A percentile compares a stretch with the other conserved stretches of the same genome.
phyloP scores from a whole-genome alignment of 1,140 invertebrate genomes.

The Zaprionus lachaisei region DNA sequence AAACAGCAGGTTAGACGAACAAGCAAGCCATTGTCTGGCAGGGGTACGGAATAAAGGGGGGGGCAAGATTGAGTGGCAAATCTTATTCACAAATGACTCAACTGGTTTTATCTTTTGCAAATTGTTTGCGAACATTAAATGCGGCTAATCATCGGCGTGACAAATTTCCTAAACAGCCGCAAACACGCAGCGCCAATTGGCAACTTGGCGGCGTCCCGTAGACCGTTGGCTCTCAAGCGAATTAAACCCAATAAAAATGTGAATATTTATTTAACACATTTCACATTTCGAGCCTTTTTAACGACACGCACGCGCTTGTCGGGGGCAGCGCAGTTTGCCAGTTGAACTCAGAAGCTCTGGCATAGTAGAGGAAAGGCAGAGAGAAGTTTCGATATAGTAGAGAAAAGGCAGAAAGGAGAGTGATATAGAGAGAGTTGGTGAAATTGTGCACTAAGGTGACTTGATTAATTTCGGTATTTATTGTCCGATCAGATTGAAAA shows the following conservation, averaged over 20 bases:
- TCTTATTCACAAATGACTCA: slow-evolving; percentile 43
- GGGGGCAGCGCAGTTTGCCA: background rate
- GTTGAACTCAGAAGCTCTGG: background rate
- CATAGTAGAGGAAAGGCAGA: background rate
- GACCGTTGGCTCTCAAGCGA: background rate
- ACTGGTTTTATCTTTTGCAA: slow-evolving; percentile 31
- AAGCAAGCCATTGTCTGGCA: slow-evolving; percentile 19
- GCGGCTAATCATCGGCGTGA: slow-evolving; percentile 31
- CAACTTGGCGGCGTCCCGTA: slow-evolving; percentile 12
- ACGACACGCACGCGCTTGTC: background rate
- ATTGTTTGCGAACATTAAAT: slow-evolving; percentile 19
- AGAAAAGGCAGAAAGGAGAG: background rate
- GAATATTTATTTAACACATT: background rate
- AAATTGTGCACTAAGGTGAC: no score
- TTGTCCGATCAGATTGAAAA: no score
- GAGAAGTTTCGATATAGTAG: no score
- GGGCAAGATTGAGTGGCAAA: background rate
- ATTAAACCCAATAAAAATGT: background rate
- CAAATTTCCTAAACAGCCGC: slow-evolving; percentile 27
- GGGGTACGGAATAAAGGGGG: background rate
- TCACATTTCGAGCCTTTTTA: background rate
- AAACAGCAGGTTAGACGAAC: slow-evolving; percentile 32
- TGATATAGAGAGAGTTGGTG: background rate
- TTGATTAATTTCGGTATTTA: no score
- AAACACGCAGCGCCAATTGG: slow-evolving; percentile 21